Percentiles rank a stretch among this genome's conserved stretches.
These are phyloP conservation scores for Okamejei kenojei DNA, from an alignment of 2,797 vertebrate genomes.

Conservation along the genomic window DNA sequence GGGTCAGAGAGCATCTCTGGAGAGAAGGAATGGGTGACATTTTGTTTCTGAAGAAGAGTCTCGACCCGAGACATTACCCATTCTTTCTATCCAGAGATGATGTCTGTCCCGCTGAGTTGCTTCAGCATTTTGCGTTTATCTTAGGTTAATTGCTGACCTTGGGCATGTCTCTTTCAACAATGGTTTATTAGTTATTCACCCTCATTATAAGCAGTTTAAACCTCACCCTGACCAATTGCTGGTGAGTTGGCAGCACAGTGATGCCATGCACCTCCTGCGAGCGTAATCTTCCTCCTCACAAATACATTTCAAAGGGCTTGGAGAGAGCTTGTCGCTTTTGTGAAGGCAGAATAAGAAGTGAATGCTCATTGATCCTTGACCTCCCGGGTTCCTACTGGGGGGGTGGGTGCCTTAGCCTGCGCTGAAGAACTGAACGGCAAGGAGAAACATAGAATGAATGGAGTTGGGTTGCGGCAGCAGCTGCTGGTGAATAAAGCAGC, in stretches of 20 bases:
- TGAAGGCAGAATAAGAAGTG: neutral
- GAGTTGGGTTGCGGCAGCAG: neutral
- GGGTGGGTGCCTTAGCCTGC: too few relatives aligned
- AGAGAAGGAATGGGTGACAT: too few relatives aligned
- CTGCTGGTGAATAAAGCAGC: neutral
- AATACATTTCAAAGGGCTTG: neutral
- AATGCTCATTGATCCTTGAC: conserved; percentile 7
- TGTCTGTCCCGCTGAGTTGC: too few relatives aligned
- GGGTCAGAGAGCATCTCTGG: too few relatives aligned
- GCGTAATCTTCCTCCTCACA: neutral
- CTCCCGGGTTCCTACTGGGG: neutral
- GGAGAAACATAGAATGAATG: neutral
- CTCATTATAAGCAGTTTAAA: conserved; percentile 3
- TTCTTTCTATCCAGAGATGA: too few relatives aligned
- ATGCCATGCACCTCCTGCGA: neutral
- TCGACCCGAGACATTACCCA: too few relatives aligned
- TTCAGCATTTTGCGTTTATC: too few relatives aligned
- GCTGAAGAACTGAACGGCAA: neutral
- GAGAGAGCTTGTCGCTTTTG: neutral
- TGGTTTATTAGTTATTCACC: neutral
- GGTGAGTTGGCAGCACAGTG: neutral
- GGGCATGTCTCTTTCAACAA: neutral
- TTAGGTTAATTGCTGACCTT: neutral
- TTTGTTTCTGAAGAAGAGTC: too few relatives aligned
- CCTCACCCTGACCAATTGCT: conserved; percentile 18